Conservation (phyloP, 2,888 invertebrate species). For the Lamellibrachia satsuma region DNA sequence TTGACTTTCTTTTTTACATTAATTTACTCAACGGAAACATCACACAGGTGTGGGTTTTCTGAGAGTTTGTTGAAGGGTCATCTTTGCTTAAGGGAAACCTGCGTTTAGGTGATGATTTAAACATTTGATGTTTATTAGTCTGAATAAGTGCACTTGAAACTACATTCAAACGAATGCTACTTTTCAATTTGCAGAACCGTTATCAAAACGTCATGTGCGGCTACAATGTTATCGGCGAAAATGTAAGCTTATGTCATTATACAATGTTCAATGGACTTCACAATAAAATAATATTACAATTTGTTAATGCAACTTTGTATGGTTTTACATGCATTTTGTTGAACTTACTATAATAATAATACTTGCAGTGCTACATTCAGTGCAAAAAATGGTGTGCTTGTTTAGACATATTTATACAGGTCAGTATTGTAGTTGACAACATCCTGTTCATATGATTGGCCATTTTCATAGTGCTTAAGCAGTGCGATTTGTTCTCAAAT, state of each 20-base stretch:
- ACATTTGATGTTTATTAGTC: background rate
- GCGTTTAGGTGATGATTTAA: background rate
- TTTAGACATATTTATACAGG: too few species aligned
- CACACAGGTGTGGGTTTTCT: too few species aligned
- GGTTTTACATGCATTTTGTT: background rate
- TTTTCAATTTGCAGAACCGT: slow-evolving; percentile 42
- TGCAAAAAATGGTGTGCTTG: too few species aligned
- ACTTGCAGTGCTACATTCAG: background rate
- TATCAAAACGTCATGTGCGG: slow-evolving; percentile 57
- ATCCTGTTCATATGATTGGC: background rate
- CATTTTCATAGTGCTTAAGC: background rate
- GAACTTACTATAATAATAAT: background rate
- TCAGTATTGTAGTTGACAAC: background rate
- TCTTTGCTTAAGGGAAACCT: background rate
- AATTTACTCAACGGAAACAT: too few species aligned
- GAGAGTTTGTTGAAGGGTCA: too few species aligned
- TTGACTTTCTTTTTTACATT: background rate
- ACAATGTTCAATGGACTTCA: background rate
- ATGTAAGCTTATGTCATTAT: background rate
- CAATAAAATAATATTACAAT: too few species aligned
- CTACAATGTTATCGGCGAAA: slow-evolving; percentile 19
- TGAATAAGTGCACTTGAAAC: background rate
- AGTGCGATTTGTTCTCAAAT: background rate
- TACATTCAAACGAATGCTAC: background rate
- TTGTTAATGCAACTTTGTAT: too few species aligned